phyloP scores from a whole-genome alignment of 2,888 invertebrate species.

The Catocala fraxini region DNA sequence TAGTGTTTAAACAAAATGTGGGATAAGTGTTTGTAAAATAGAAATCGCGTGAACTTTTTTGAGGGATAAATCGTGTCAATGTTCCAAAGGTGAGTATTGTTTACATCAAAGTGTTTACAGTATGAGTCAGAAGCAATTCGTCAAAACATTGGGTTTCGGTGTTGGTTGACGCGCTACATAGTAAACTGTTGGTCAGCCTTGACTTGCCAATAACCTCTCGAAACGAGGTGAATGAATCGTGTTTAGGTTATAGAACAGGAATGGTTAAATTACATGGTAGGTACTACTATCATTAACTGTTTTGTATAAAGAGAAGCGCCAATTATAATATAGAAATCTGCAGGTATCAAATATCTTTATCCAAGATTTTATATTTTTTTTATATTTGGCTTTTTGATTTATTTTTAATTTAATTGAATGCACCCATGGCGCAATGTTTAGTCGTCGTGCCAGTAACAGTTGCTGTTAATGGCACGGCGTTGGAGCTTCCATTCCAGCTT shows the following conservation, averaged over 20 bases:
- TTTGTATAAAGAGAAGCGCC: slow-evolving; percentile 8
- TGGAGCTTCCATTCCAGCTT: too few relatives aligned
- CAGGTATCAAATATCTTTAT: too few relatives aligned
- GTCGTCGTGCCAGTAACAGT: too few relatives aligned
- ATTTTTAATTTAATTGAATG: too few relatives aligned
- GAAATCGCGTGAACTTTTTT: slow-evolving; percentile 6
- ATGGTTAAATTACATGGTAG: slow-evolving; percentile 34
- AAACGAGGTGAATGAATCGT: slow-evolving; percentile 62
- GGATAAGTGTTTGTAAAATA: slow-evolving; percentile 5
- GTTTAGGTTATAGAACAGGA: slow-evolving; percentile 56
- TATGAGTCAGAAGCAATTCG: slow-evolving; percentile 49
- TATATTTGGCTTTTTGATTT: too few relatives aligned
- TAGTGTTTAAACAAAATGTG: background rate
- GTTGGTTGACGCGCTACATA: slow-evolving; percentile 62
- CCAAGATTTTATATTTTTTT: too few relatives aligned
- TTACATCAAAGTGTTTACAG: slow-evolving; percentile 22
- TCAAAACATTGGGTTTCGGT: slow-evolving; percentile 65
- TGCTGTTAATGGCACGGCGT: too few relatives aligned
- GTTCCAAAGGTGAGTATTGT: slow-evolving; percentile 24
- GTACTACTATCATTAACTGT: slow-evolving; percentile 10
- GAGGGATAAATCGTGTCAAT: slow-evolving; percentile 18
- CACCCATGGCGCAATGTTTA: too few relatives aligned
- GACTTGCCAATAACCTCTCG: slow-evolving; percentile 57
- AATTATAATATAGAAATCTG: slow-evolving; percentile 6
- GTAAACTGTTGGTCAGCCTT: slow-evolving; percentile 64